Conservation (phyloP, 2,797 vertebrate species). For the Micrastur ruficollis region DNA sequence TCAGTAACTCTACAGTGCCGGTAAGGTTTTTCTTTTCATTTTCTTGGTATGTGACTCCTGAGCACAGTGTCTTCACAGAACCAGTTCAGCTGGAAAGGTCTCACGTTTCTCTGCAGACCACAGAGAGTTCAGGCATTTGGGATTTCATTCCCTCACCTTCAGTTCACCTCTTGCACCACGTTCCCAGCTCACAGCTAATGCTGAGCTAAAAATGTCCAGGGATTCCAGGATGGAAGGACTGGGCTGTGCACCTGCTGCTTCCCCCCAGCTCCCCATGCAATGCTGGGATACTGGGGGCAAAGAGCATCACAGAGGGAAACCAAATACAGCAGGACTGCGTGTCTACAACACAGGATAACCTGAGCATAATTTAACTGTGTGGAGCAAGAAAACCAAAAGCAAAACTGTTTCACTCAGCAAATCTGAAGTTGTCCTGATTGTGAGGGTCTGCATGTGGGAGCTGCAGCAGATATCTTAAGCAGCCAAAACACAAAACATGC, state of each 20-base stretch:
- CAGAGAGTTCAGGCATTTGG: not conserved
- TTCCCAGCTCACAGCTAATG: not conserved
- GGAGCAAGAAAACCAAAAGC: not conserved
- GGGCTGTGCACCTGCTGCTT: not conserved
- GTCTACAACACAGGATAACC: not conserved
- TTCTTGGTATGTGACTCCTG: not conserved
- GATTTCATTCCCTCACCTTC: not conserved
- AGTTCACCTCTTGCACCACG: not conserved
- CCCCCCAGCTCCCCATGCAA: not conserved
- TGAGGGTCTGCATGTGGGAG: not conserved
- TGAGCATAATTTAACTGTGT: accelerated
- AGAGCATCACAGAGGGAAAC: not conserved
- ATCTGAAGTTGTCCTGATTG: not conserved
- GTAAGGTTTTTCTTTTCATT: not conserved
- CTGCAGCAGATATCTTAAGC: not conserved
- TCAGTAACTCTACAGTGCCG: not conserved
- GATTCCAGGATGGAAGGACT: not conserved
- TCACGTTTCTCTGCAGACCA: not conserved
- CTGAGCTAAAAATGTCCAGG: not conserved
- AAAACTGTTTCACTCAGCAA: not conserved
- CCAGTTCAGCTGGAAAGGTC: not conserved
- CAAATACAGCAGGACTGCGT: not conserved
- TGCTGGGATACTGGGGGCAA: accelerated
- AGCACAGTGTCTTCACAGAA: not conserved
- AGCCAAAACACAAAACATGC: not conserved